Percentiles rank a stretch among this genome's conserved stretches.
phyloP scores from a whole-genome alignment of 2,888 invertebrate species.

The Rotaria macrura region DNA sequence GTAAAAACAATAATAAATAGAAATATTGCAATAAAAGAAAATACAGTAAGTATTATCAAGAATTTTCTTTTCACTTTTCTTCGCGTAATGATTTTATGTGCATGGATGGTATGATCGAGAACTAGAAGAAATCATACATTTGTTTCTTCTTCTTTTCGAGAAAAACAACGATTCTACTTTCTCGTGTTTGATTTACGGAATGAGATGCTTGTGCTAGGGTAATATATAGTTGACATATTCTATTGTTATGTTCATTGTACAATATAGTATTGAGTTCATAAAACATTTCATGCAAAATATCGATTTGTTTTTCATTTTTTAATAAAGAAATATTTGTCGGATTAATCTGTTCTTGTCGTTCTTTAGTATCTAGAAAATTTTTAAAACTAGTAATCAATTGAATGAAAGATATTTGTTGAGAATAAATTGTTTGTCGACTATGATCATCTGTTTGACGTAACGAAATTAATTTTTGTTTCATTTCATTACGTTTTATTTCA shows the following conservation, averaged over 20 bases:
- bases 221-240: not conserved
- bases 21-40: not conserved
- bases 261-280: not conserved
- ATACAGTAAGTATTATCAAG: not conserved
- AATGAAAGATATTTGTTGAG: not conserved
- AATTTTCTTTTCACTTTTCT: not conserved
- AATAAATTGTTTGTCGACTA: not conserved
- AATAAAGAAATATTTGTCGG: not conserved
- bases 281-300: not conserved
- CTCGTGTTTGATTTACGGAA: not conserved
- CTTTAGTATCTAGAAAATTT: not conserved
- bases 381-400: not conserved
- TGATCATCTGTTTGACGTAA: not conserved
- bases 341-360: not conserved
- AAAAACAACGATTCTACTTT: not conserved
- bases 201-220: not conserved
- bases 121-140: not conserved
- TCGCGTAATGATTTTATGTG: not conserved
- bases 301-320: constrained; percentile 13
- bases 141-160: too few relatives aligned
- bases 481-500: not conserved
- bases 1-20: not conserved
- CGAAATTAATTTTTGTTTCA: not conserved
- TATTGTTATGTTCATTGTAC: not conserved
- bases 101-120: not conserved